Base-by-base conservation (phyloP, 2,797 vertebrate genomes). In the Cyclopterus lumpus region DNA sequence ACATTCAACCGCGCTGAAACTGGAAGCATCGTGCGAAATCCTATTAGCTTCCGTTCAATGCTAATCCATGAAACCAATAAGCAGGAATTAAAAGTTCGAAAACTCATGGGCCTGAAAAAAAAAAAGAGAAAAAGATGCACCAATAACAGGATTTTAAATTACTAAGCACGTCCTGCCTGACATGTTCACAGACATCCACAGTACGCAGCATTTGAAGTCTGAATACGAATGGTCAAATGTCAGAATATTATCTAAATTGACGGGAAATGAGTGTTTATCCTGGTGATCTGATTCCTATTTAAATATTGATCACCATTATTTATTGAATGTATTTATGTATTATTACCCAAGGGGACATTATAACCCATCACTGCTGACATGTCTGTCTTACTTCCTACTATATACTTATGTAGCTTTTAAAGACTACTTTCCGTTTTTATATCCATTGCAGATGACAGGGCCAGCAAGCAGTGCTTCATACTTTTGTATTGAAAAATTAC, bases 31-130 rank as follows among this genome's bases (percentile, higher is more conserved):
- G 62, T 67, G 67, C 12, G 15, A 90, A 93, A 94, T 94, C 91
- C 90, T 91, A 85, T 94, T 94, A 93, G 78, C 82, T 77, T 84
- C 81, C 81, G 76, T 88, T 89, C 86, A 85, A 80, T 86, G 81
- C 81, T 94, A 94, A 93, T 93, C 91, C 92, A 91, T 90, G 80
- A 88, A 91, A 89, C 83, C 83, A 92, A 87, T 91, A 83, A 91
- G 82, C 73, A 85, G 86, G 89, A 92, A 93, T 91, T 91, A 88
- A 89, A 85, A 91, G 86, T 93, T 88, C 64, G 80, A 81, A 89
- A 89, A 90, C 86, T 89, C 83, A 84, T 77, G 74, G 71, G 80
- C 60, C 61, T 80, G 76, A 84, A 75, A 28, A 28, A 75, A 55
- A 15, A 36, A 10, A 5, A 22, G 22, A 22, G 28, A 7, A 11